Base-by-base conservation (phyloP, 2,797 vertebrate genomes). In the Tenualosa thibaudeaui region DNA sequence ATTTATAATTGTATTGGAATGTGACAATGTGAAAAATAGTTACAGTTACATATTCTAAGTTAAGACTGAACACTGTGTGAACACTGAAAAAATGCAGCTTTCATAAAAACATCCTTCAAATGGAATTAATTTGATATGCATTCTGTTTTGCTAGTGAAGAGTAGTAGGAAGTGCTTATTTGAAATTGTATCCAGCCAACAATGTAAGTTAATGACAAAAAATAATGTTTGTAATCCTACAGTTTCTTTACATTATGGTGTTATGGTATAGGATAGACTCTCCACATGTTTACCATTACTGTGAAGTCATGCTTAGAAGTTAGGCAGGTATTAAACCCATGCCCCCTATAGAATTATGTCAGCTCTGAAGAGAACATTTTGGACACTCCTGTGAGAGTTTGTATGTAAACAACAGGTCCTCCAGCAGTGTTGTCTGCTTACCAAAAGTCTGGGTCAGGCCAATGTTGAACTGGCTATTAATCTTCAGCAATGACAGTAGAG, bases 401-500 rank as follows among this genome's bases (percentile, higher is more conserved):
- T 89, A 90, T 90, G 91, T 92, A 92, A 93, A 93, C 88, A 93
- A 78, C 87, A 82, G 86, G 86, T 60, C 85, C 86, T 82, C 54
- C 65, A 53, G 24, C 82, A 51, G 3, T 68, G 15, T 86, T 78
- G 85, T 85, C 85, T 90, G 86, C 89, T 89, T 91, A 91, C 83
- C 51, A 91, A 91, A 90, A 91, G 87, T 86, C 83, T 86, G 89
- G 91, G 92, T 93, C 92, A 93, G 92, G 90, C 92, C 92, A 92
- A 89, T 89, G 93, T 91, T 93, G 93, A 93, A 92, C 91, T 91
- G 84, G 83, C 86, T 87, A 92, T 95, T 93, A 91, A 89, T 93
- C 90, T 90, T 91, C 82, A 84, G 81, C 86, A 85, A 89, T 88
- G 92, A 91, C 91, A 91, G 89, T 22, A 86, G 51, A 83, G 81